Percentiles rank a stretch among this genome's conserved stretches.
Evolutionary conservation across 2,113 vertebrate species (phyloP).

Genomic region (Phylloscopus trochilus): DNA sequence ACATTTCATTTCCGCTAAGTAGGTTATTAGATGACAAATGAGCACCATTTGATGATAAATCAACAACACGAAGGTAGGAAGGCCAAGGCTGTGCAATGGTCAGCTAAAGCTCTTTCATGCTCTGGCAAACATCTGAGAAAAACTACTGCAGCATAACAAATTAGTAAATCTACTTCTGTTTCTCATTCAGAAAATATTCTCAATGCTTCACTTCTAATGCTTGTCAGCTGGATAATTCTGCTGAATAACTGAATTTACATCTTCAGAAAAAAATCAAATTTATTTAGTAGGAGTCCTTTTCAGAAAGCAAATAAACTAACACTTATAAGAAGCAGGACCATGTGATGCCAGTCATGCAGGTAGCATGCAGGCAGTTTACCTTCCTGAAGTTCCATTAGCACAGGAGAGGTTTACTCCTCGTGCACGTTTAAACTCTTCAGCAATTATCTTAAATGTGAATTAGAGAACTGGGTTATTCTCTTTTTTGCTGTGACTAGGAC

Average conservation of each 20-base stretch:
- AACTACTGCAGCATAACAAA: not conserved
- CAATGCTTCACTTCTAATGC: not conserved
- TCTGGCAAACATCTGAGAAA: not conserved
- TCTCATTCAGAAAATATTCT: slow-evolving; percentile 1
- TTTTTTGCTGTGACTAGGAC: not conserved
- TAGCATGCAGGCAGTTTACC: not conserved
- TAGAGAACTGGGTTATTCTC: not conserved
- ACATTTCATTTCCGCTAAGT: not conserved
- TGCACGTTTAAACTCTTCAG: not conserved
- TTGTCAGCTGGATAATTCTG: not conserved
- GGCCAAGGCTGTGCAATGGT: not conserved
- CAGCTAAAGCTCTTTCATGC: not conserved
- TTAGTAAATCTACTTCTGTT: not conserved
- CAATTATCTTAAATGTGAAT: not conserved
- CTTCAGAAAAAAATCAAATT: not conserved
- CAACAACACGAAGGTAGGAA: not conserved
- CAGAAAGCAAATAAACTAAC: not conserved
- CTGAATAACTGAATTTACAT: not conserved
- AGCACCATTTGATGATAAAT: not conserved
- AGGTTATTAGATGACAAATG: not conserved
- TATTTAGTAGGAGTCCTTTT: not conserved
- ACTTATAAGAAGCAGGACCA: not conserved
- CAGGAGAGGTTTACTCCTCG: not conserved
- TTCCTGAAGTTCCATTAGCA: not conserved
- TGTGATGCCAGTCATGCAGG: not conserved